Evolutionary conservation across 64 coral and sea anemone species (phyloP).

Genomic region (Montipora foliosa): DNA sequence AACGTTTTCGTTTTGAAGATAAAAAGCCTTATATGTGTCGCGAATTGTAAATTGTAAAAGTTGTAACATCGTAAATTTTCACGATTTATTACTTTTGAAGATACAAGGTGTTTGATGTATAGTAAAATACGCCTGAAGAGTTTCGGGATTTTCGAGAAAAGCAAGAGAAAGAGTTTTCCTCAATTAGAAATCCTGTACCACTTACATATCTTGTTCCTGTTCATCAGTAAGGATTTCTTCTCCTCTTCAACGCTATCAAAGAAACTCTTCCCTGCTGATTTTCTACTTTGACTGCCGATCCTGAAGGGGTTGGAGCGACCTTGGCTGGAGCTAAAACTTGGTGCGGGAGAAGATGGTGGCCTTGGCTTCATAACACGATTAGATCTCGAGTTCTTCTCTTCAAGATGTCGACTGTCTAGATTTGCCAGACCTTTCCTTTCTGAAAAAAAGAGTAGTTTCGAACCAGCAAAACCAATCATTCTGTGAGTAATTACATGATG

Average conservation of each 20-base stretch:
- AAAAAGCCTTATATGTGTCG: too few species aligned
- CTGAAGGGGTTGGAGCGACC: constrained; percentile 91
- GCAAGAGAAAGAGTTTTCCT: too few species aligned
- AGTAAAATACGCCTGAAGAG: too few species aligned
- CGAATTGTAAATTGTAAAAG: too few species aligned
- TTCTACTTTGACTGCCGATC: constrained; percentile 62
- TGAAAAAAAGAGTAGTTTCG: background rate
- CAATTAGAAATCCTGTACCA: background rate
- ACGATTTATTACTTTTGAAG: too few species aligned
- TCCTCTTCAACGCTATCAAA: constrained; percentile 91
- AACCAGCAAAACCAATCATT: background rate
- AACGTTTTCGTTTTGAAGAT: too few species aligned
- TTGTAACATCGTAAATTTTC: too few species aligned
- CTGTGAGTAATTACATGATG: too few species aligned
- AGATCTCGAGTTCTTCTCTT: background rate
- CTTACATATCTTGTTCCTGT: constrained; percentile 77
- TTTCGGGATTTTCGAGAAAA: too few species aligned
- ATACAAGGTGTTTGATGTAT: too few species aligned
- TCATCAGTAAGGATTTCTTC: constrained; percentile 64
- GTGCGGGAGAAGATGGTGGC: background rate
- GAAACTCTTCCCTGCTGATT: constrained; percentile 78
- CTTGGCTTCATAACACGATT: constrained; percentile 4
- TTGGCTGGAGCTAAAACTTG: constrained; percentile 60
- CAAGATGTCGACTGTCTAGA: constrained; percentile 3
- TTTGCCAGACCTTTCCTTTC: constrained; percentile 44